Evolutionary conservation across 2,888 invertebrate genomes (phyloP).

Genomic region (Theretra japonica): DNA sequence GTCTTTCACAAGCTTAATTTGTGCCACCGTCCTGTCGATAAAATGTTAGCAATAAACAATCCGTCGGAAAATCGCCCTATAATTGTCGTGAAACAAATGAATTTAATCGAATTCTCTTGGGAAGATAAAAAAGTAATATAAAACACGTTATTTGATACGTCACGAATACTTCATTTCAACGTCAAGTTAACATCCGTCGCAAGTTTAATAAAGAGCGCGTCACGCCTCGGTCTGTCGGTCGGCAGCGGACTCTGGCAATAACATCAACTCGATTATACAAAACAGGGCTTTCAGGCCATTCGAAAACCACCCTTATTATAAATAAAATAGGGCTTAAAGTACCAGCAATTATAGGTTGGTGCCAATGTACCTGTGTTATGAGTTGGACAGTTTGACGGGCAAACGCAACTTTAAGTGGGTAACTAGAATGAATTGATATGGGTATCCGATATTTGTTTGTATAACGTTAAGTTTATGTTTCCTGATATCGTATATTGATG

Average conservation of each 20-base stretch:
- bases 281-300: constrained; percentile 29
- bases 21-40: too few relatives aligned
- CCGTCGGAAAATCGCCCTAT: too few relatives aligned
- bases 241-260: constrained; percentile 66
- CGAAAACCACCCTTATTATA: constrained; percentile 39
- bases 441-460: constrained; percentile 52
- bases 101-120: neutral
- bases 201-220: constrained; percentile 65
- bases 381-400: constrained; percentile 76
- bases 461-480: constrained; percentile 29
- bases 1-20: too few relatives aligned
- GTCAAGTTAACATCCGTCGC: constrained; percentile 43
- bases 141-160: constrained; percentile 19
- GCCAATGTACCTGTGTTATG: constrained; percentile 59
- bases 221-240: constrained; percentile 55
- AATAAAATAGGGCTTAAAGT: constrained; percentile 29
- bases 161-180: constrained; percentile 36
- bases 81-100: too few relatives aligned
- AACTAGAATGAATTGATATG: constrained; percentile 59
- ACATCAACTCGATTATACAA: constrained; percentile 51
- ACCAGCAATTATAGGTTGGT: constrained; percentile 35
- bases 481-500: neutral
- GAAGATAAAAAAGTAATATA: neutral
- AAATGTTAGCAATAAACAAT: too few relatives aligned
- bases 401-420: constrained; percentile 62